phyloP scores from a whole-genome alignment of 2,797 vertebrate species.

The Tragopan temminckii region DNA sequence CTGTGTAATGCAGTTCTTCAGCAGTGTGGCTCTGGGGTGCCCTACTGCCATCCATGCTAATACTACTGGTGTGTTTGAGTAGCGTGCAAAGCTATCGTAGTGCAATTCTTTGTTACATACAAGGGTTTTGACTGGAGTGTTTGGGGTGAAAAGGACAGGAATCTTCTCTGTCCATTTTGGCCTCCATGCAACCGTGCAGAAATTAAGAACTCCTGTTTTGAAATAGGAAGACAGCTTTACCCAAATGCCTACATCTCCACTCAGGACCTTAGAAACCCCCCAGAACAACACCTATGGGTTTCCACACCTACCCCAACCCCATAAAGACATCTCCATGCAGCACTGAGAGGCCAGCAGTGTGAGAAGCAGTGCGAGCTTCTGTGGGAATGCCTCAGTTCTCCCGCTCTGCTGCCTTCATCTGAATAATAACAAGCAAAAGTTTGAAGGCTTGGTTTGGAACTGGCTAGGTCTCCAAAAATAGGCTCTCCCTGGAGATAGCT shows the following conservation, averaged over 20 bases:
- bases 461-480: constrained; percentile 63
- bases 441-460: constrained; percentile 54
- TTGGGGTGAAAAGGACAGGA: not conserved
- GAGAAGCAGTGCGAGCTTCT: not conserved
- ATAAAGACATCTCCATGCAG: not conserved
- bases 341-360: not conserved
- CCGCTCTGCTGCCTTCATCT: not conserved
- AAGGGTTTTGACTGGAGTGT: not conserved
- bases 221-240: not conserved
- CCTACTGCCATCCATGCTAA: not conserved
- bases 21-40: not conserved
- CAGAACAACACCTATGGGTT: not conserved
- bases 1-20: not conserved
- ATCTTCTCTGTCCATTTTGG: not conserved
- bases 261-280: not conserved
- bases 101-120: not conserved
- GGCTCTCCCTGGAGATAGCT: constrained; percentile 63
- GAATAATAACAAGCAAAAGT: constrained; percentile 27
- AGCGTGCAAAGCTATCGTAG: not conserved
- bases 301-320: not conserved
- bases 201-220: not conserved
- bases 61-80: not conserved
- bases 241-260: not conserved
- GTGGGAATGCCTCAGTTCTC: constrained; percentile 54
- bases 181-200: not conserved